phyloP scores from a whole-genome alignment of 2,888 invertebrate species.

The Oasisia sp. region DNA sequence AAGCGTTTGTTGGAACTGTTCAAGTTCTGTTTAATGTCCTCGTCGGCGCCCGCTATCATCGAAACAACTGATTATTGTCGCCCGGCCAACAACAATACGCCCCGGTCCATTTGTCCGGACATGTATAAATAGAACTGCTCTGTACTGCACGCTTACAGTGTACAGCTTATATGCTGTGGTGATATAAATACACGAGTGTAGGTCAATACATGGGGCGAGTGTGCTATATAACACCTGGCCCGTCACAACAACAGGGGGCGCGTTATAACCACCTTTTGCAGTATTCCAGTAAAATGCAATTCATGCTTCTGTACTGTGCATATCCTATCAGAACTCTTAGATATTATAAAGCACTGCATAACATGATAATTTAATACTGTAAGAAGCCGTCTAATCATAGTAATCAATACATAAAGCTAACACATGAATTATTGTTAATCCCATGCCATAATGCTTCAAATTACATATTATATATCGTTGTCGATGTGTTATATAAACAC shows the following conservation, averaged over 20 bases:
- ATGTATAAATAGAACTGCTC: neutral
- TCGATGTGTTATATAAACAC: no score
- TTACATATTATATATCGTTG: no score
- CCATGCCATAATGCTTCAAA: no score
- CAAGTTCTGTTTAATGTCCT: neutral
- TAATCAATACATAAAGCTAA: no score
- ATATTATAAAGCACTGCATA: neutral
- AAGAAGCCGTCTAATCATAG: neutral
- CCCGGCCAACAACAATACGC: neutral
- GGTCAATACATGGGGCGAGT: neutral
- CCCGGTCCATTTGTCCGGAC: neutral
- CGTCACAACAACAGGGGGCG: no score
- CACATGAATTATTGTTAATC: neutral
- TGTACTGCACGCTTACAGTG: neutral
- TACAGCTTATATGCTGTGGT: neutral
- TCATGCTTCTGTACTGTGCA: neutral
- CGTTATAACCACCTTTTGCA: neutral
- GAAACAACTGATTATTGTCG: neutral
- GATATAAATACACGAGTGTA: neutral
- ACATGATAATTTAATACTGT: neutral
- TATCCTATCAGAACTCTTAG: neutral
- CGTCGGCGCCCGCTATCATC: neutral
- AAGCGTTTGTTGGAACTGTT: neutral
- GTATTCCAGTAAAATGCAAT: neutral
- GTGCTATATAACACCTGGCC: neutral